Base-by-base conservation (phyloP, 2,797 vertebrate species). In the Carcharodon carcharias region DNA sequence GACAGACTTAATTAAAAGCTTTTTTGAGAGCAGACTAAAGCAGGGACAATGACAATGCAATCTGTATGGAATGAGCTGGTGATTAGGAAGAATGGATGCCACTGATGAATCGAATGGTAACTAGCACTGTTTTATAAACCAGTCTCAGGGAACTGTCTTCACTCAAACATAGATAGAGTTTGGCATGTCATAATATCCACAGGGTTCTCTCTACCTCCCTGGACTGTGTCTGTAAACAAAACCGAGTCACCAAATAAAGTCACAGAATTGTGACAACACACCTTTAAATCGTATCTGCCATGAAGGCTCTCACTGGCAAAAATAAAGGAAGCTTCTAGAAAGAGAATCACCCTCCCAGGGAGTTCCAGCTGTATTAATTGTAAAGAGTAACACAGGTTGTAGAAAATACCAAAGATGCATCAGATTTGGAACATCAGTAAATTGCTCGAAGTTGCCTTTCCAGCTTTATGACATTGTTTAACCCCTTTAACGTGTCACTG, bases 51-150 rank as follows among this genome's bases (percentile, higher is more conserved):
- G 94, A 95, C 69, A 95, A 95, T 95, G 94, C 54, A 50, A 77
- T 95, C 94, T 95, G 94, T 71, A 95, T 95, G 94, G 94, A 95
- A 77, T 95, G 94, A 95, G 58, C 67, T 21, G 69, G 50, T 95
- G 94, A 95, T 95, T 95, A 95, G 67, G 94, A 63, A 95, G 28
- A 56, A 95, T 73, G 94, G 67, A 95, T 95, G 50, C 69, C 67
- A 56, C 28, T 91, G 61, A 56, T 95, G 94, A 95, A 73, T 95
- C 58, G 67, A 95, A 71, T 35, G 50, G 94, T 95, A 77, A 95
- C 69, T 50, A 95, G 94, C 16, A 73, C 94, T 35, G 69, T 77
- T 16, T 56, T 35, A 95, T 73, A 95, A 73, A 95, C 50, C 69
- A 77, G 69, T 77, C 92, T 69, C 23, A 28, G 9, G 23, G 23